Conservation (phyloP, 2,888 invertebrate genomes). For the Stictocephala bisonia region DNA sequence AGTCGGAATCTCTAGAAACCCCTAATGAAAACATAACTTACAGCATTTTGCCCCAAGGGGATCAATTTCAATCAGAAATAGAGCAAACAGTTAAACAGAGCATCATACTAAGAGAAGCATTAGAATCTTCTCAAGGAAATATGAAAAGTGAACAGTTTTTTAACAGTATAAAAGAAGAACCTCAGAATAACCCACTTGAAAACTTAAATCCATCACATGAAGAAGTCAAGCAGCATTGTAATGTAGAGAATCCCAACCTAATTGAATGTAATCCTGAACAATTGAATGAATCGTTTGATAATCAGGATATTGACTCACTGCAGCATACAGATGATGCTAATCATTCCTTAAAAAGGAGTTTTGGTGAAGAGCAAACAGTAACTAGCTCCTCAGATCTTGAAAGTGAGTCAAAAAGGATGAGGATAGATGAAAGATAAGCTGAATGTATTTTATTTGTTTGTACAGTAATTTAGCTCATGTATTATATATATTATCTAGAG, state of each 20-base stretch:
- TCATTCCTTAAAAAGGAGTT: conserved; percentile 39
- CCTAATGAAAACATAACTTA: neutral
- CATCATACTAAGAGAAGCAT: conserved; percentile 10
- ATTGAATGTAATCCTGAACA: neutral
- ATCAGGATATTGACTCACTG: neutral
- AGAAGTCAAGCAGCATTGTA: neutral
- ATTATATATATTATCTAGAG: conserved; percentile 29
- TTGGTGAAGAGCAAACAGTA: conserved; percentile 35
- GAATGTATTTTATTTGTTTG: conserved; percentile 5
- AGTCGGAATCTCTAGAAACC: neutral
- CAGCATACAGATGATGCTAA: neutral
- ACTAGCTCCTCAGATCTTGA: conserved; percentile 27
- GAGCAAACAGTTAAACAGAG: neutral
- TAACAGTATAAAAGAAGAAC: conserved; percentile 13
- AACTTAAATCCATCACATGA: neutral
- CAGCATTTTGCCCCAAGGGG: neutral
- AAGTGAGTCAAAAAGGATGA: conserved; percentile 14
- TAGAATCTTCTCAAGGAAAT: conserved; percentile 20
- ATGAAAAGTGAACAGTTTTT: conserved; percentile 8
- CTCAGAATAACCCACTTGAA: neutral
- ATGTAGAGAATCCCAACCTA: neutral
- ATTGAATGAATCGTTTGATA: neutral
- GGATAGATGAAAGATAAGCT: conserved; percentile 18
- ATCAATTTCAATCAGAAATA: neutral
- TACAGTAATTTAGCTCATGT: conserved; percentile 16